Evolutionary conservation across 2,797 vertebrate genomes (phyloP), one percentile per base, ranked within the genome.

Genomic region (Octomys mimax): DNA sequence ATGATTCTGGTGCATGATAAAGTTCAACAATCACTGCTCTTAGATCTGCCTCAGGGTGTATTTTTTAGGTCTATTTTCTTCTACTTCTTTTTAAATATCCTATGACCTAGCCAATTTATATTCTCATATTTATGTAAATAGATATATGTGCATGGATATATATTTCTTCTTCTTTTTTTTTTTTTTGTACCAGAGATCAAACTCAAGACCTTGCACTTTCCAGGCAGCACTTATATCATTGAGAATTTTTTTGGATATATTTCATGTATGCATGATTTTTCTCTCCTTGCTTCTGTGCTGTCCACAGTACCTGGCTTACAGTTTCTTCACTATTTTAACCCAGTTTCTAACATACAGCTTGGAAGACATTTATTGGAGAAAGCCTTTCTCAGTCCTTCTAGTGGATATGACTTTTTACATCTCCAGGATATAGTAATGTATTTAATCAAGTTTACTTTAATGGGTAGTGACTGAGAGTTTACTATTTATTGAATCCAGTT

Each of bases 391-490:
- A 8, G 26, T 57, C 19, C 12, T 49, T 75, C 46, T 78, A 10
- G 21, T 92, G 42, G 31, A 68, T 21, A 21, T 12, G 22, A 46
- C 11, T 8, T 12, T 86, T 93, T 21, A 57, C 26, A 81, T 57
- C 33, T 59, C 52, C 14, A 75, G 66, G 93, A 62, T 11, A 21
- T 78, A 52, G 28, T 68, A 68, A 18, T 42, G 66, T 39, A 42
- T 83, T 39, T 86, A 87, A 46, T 54, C 57, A 33, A 82, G 62
- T 70, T 94, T 61, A 57, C 77, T 87, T 57, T 54, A 62, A 83
- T 75, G 73, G 82, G 46, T n/a, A 13, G 2, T 80, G 12, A 80
- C 68, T 39, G 22, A 73, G 57, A 28, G 4, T 46, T 92, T 49
- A 22, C 64, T 87, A 62, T 62, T 54, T 75, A 92, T 70, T 79